These are phyloP conservation scores for Mythimna impura DNA, from an alignment of 2,888 invertebrate genomes.

Conservation along the genomic window DNA sequence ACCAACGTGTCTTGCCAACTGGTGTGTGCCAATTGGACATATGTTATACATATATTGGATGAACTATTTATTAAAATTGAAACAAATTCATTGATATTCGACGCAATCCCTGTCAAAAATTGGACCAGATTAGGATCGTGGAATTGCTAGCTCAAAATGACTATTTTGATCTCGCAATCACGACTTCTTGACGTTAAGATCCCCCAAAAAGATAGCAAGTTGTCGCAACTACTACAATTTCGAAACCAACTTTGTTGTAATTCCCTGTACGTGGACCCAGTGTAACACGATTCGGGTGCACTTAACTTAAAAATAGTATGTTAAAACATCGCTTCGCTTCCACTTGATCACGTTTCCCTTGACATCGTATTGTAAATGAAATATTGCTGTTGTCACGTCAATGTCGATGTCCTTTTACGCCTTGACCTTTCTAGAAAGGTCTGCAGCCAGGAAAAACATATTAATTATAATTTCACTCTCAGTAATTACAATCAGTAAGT, in stretches of 20 bases:
- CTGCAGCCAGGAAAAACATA: slow-evolving; percentile 55
- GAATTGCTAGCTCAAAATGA: too few species aligned
- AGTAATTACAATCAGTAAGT: slow-evolving; percentile 14
- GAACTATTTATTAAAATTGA: slow-evolving; percentile 28
- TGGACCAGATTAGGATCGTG: slow-evolving; percentile 31
- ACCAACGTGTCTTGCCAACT: slow-evolving; percentile 74
- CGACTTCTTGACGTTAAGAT: slow-evolving; percentile 46
- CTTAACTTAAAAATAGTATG: slow-evolving; percentile 60
- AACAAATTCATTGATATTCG: slow-evolving; percentile 21
- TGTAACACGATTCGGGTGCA: slow-evolving; percentile 56
- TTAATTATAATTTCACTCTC: slow-evolving; percentile 41
- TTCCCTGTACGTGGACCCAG: slow-evolving; percentile 41
- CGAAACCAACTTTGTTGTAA: slow-evolving; percentile 36
- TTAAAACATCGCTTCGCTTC: slow-evolving; percentile 63
- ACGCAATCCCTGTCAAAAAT: slow-evolving; percentile 25
- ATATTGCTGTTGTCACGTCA: slow-evolving; percentile 66
- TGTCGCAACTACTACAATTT: slow-evolving; percentile 47
- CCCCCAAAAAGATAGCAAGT: slow-evolving; percentile 43
- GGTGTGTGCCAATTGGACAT: slow-evolving; percentile 67
- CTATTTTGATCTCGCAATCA: slow-evolving; percentile 29
- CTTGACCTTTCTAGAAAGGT: slow-evolving; percentile 75
- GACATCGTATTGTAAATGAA: slow-evolving; percentile 74
- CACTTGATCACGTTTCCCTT: slow-evolving; percentile 83
- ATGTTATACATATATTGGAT: slow-evolving; percentile 41
- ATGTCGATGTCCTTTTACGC: slow-evolving; percentile 79